Evolutionary conservation across 2,113 vertebrate genomes (phyloP).

Genomic region (human (Homo sapiens)): GRCh38 chr4:139686501-139687000

Average conservation of each 20-base stretch:
- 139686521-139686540: no score
- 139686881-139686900: background rate
- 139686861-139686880: background rate
- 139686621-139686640: background rate
- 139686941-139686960: background rate
- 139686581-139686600: background rate
- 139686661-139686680: background rate
- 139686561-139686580: background rate
- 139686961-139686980: conserved; percentile 36
- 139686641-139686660: background rate
- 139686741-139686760: background rate
- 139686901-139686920: background rate
- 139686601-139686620: background rate
- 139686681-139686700: background rate
- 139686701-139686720: background rate
- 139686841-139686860: background rate
- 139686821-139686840: background rate
- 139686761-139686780: background rate
- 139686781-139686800: background rate
- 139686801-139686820: background rate
- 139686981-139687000: background rate
- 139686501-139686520: no score
- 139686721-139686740: background rate
- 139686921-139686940: background rate
- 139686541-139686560: background rate